phyloP scores from a whole-genome alignment of 2,797 vertebrate species.

The Pygocentrus nattereri region DNA sequence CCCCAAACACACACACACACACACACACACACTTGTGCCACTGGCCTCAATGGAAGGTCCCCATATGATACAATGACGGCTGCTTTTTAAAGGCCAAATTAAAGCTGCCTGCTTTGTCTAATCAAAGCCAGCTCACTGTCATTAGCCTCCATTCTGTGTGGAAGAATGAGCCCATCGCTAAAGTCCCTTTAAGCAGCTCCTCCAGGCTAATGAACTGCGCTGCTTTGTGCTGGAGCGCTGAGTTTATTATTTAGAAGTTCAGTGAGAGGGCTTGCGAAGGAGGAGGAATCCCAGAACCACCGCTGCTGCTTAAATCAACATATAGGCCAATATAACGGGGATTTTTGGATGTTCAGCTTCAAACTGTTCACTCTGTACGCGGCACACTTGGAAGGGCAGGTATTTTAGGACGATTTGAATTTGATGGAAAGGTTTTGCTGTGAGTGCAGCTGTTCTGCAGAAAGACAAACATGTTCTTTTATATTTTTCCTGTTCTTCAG shows the following conservation, averaged over 20 bases:
- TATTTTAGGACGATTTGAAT: too few species aligned
- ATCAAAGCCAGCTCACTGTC: slow-evolving; percentile 60
- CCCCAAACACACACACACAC: neutral
- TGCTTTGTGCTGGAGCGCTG: slow-evolving; percentile 73
- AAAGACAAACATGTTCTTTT: too few species aligned
- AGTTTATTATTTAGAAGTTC: slow-evolving; percentile 65
- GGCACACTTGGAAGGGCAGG: too few species aligned
- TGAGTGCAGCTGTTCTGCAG: too few species aligned
- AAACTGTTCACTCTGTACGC: too few species aligned
- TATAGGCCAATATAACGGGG: too few species aligned
- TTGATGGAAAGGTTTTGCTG: neutral
- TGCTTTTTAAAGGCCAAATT: slow-evolving; percentile 81
- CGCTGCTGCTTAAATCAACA: neutral
- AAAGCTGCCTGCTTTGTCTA: slow-evolving; percentile 69
- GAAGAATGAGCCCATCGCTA: slow-evolving; percentile 70
- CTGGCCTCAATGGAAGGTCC: slow-evolving; percentile 68
- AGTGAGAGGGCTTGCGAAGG: slow-evolving; percentile 47
- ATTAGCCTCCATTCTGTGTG: slow-evolving; percentile 66
- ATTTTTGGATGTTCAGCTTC: too few species aligned
- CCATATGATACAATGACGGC: slow-evolving; percentile 78
- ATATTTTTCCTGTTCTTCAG: too few species aligned
- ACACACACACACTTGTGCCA: slow-evolving; percentile 67
- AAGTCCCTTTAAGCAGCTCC: slow-evolving; percentile 75
- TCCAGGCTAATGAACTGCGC: slow-evolving; percentile 82
- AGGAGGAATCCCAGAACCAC: neutral